Evolutionary conservation across 1,140 invertebrate species (phyloP).

Genomic region (Zaprionus camerounensis): DNA sequence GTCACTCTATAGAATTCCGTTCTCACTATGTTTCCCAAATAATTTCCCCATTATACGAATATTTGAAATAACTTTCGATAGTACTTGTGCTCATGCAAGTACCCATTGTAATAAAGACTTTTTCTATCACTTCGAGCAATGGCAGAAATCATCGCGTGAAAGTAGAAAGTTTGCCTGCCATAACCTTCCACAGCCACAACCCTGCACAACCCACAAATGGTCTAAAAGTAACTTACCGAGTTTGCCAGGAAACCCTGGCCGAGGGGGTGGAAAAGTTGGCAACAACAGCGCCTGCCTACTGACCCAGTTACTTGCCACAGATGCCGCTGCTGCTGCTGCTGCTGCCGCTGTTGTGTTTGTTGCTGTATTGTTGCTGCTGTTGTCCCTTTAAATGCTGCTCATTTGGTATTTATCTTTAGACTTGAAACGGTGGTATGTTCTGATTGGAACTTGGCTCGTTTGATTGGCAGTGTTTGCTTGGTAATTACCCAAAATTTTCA

Average conservation of each 20-base stretch:
- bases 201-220: neutral
- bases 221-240: slow-evolving; percentile 48
- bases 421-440: slow-evolving; percentile 32
- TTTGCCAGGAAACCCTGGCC: slow-evolving; percentile 19
- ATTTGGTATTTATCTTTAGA: slow-evolving; percentile 43
- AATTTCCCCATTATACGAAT: neutral
- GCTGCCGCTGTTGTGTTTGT: neutral
- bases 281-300: slow-evolving; percentile 27
- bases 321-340: neutral
- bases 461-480: slow-evolving; percentile 44
- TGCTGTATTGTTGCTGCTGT: neutral
- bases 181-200: neutral
- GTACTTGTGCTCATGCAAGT: neutral
- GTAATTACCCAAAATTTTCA: slow-evolving; percentile 20
- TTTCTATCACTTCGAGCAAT: neutral
- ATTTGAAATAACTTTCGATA: neutral
- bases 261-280: slow-evolving; percentile 33
- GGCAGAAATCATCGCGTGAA: slow-evolving; percentile 10
- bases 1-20: too few relatives aligned
- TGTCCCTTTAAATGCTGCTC: slow-evolving; percentile 41
- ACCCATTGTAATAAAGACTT: neutral
- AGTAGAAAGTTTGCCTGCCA: slow-evolving; percentile 21
- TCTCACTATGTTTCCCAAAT: neutral
- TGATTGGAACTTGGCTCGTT: slow-evolving; percentile 25
- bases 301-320: slow-evolving; percentile 46